A percentile compares a stretch with the other conserved stretches of the same genome.
Evolutionary conservation across 1,140 invertebrate genomes (phyloP).

Genomic region (Bombus waltoni): DNA sequence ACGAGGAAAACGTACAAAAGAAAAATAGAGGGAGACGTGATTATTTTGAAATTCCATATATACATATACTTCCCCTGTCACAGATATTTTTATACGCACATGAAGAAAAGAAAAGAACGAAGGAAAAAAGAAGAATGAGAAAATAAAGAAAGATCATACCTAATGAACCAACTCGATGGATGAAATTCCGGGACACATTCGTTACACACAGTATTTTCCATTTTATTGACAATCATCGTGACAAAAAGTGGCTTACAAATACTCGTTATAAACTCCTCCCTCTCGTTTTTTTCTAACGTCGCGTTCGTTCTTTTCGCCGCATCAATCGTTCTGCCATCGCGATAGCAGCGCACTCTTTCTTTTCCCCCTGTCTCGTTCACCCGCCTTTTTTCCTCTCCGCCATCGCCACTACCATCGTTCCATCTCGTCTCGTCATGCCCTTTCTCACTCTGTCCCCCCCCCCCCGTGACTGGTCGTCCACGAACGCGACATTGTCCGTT

Average conservation of each 20-base stretch:
- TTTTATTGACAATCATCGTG: slow-evolving; percentile 77
- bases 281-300: slow-evolving; percentile 37
- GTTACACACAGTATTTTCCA: slow-evolving; percentile 65
- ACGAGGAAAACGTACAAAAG: slow-evolving; percentile 62
- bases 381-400: neutral
- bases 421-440: neutral
- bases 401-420: neutral
- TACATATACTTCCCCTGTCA: neutral
- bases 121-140: neutral
- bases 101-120: neutral
- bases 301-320: slow-evolving; percentile 30
- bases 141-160: neutral
- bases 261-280: slow-evolving; percentile 67
- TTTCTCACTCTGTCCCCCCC: neutral
- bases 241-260: slow-evolving; percentile 76
- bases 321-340: neutral
- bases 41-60: neutral
- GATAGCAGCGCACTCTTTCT: neutral
- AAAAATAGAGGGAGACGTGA: slow-evolving; percentile 42
- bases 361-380: neutral
- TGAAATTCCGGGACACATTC: slow-evolving; percentile 50
- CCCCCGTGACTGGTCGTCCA: slow-evolving; percentile 4
- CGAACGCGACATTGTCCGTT: slow-evolving; percentile 57
- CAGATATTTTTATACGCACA: too few relatives aligned
- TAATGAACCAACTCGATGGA: neutral